Conservation (phyloP, 2,888 invertebrate species). For the Cheilosia scutellata region DNA sequence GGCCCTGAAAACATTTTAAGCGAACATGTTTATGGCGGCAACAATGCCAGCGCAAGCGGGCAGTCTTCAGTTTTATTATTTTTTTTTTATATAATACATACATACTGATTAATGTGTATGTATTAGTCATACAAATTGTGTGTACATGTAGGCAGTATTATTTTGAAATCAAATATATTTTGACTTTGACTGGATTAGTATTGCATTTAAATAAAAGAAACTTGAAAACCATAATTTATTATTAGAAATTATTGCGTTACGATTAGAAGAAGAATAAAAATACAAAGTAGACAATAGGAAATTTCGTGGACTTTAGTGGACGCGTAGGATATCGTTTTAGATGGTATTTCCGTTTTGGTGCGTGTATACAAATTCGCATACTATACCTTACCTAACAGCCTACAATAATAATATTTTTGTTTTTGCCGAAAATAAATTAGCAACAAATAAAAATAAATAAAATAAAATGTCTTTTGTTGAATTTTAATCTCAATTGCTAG, state of each 20-base stretch:
- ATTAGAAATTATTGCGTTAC: neutral
- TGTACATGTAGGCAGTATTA: neutral
- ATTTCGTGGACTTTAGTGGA: no score
- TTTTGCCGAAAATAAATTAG: no score
- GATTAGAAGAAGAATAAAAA: no score
- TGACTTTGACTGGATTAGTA: conserved; percentile 6
- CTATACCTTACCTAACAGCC: no score
- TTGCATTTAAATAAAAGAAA: neutral
- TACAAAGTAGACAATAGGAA: no score
- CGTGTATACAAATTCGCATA: no score
- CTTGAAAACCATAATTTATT: neutral
- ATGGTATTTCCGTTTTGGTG: no score
- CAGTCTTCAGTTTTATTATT: neutral
- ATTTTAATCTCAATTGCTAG: no score
- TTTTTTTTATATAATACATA: neutral
- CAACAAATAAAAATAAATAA: no score
- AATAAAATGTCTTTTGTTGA: no score
- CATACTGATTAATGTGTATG: neutral
- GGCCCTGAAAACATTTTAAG: conserved; percentile 36
- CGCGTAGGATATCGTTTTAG: no score
- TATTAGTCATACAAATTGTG: neutral
- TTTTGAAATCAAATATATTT: conserved; percentile 3
- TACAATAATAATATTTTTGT: no score
- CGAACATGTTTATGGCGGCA: conserved; percentile 19
- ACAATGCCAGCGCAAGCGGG: conserved; percentile 32